Conservation (phyloP, 1,140 invertebrate genomes). For the Chironomus tepperi region DNA sequence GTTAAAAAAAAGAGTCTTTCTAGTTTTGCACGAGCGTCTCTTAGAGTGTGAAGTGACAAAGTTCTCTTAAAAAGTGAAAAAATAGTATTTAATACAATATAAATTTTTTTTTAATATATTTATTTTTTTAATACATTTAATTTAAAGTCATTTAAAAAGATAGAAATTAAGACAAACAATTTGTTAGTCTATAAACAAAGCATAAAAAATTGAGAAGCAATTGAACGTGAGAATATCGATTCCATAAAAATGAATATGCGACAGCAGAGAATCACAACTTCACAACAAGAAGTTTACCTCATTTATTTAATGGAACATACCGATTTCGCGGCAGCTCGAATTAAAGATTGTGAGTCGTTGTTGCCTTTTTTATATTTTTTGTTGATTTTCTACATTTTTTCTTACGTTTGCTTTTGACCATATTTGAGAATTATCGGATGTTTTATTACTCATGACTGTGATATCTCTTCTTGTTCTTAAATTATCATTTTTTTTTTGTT, state of each 20-base stretch:
- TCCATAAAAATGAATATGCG: conserved; percentile 10
- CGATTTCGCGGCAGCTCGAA: conserved; percentile 5
- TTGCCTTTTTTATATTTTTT: neutral
- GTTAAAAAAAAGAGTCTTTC: conserved; percentile 10
- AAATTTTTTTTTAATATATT: neutral
- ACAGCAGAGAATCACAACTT: neutral
- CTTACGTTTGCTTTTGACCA: neutral
- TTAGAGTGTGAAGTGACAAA: conserved; percentile 23
- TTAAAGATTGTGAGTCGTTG: conserved; percentile 12
- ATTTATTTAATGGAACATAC: conserved; percentile 18
- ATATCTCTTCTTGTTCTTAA: no score
- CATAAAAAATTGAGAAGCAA: no score
- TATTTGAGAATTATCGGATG: no score
- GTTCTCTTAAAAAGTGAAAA: conserved; percentile 19
- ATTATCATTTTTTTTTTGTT: no score
- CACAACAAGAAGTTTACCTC: conserved; percentile 17
- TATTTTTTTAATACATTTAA: neutral
- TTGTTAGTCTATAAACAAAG: no score
- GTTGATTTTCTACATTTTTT: neutral
- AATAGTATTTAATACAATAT: neutral
- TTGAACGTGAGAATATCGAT: neutral
- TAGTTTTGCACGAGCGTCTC: neutral
- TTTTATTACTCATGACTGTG: no score
- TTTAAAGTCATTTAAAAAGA: neutral
- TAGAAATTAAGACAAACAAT: neutral